Percentiles rank a stretch among this genome's conserved stretches.
These are phyloP conservation scores for Ophiodon elongatus DNA, from an alignment of 2,113 vertebrate species.

Conservation along the genomic window DNA sequence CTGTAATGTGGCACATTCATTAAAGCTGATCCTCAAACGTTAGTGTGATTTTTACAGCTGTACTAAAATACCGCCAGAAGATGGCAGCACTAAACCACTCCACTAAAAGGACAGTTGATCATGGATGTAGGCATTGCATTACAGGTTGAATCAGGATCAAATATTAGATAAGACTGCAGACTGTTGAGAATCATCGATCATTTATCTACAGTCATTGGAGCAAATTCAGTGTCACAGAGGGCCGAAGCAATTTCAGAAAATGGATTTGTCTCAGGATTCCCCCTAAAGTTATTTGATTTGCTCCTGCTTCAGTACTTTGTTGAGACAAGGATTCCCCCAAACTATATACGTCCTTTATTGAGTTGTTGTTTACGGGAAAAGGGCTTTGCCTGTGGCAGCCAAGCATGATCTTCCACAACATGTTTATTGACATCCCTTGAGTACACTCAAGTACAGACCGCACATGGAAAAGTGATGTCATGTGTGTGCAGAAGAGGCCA, in stretches of 20 bases:
- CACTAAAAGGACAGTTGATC: neutral
- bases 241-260: constrained; percentile 8
- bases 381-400: constrained; percentile 14
- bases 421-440: constrained; percentile 43
- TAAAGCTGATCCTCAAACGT: constrained; percentile 24
- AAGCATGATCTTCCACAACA: constrained; percentile 38
- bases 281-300: constrained; percentile 37
- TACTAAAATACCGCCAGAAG: constrained; percentile 48
- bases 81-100: constrained; percentile 59
- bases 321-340: constrained; percentile 20
- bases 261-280: constrained; percentile 22
- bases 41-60: neutral
- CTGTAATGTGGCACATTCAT: constrained; percentile 22
- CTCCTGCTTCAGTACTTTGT: neutral
- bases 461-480: constrained; percentile 32
- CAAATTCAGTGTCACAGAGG: neutral
- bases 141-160: constrained; percentile 1
- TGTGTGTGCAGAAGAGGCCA: neutral
- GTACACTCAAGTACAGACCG: constrained; percentile 9
- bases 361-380: constrained; percentile 36
- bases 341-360: constrained; percentile 19
- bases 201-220: neutral
- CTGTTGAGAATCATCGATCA: neutral
- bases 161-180: neutral
- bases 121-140: neutral